Percentiles rank a stretch among this genome's conserved stretches.
These are phyloP conservation scores for Parelbella ahira DNA, from an alignment of 2,888 invertebrate genomes.

Conservation along the genomic window DNA sequence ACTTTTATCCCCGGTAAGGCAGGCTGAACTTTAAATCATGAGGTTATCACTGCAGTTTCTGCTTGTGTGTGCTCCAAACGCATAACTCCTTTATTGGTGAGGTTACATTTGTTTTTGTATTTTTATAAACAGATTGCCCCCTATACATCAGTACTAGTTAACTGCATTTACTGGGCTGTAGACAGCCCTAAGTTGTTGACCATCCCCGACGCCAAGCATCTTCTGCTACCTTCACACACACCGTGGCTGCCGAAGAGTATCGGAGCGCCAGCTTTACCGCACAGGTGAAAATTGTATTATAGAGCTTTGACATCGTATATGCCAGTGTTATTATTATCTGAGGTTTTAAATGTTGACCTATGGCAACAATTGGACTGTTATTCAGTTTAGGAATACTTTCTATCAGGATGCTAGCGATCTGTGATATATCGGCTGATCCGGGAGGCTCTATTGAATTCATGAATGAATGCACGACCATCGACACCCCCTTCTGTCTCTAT, in stretches of 20 bases:
- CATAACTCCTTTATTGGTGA: too few species aligned
- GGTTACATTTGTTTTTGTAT: too few species aligned
- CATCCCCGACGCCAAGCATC: slow-evolving; percentile 98
- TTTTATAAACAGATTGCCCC: slow-evolving; percentile 97
- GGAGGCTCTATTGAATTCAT: slow-evolving; percentile 99
- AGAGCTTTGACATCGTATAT: too few species aligned
- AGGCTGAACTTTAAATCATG: too few species aligned
- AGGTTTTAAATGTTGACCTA: too few species aligned
- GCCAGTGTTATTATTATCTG: too few species aligned
- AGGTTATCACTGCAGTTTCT: too few species aligned
- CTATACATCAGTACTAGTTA: slow-evolving; percentile 97
- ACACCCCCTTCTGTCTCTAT: slow-evolving; percentile 99
- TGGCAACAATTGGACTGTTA: too few species aligned
- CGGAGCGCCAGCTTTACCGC: slow-evolving; percentile 93
- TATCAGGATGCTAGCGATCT: slow-evolving; percentile 95
- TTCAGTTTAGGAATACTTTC: too few species aligned
- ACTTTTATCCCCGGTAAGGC: too few species aligned
- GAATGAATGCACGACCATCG: slow-evolving; percentile 99
- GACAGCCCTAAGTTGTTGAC: slow-evolving; percentile 97
- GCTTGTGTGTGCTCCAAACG: too few species aligned
- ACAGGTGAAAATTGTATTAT: slow-evolving; percentile 53
- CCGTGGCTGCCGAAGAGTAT: slow-evolving; percentile 96
- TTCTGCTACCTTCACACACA: slow-evolving; percentile 92
- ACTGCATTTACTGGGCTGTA: slow-evolving; percentile 99
- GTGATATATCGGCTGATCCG: slow-evolving; percentile 99